phyloP scores from a whole-genome alignment of 2,888 invertebrate genomes.

The Tryphoninae sp. region DNA sequence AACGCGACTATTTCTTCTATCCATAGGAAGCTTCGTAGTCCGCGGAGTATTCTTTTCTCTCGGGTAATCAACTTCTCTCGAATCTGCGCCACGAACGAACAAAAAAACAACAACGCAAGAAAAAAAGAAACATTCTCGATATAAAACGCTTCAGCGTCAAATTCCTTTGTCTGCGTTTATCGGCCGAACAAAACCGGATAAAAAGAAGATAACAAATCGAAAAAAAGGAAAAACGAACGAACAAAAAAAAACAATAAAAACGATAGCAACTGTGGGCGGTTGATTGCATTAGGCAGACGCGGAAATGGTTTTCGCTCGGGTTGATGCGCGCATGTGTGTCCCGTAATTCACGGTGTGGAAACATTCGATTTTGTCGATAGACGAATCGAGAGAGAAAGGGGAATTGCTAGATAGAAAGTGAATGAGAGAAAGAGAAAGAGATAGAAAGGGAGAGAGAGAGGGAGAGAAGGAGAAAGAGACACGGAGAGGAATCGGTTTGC shows the following conservation, averaged over 20 bases:
- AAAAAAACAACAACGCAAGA: neutral
- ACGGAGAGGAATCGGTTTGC: slow-evolving; percentile 49
- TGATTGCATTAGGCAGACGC: slow-evolving; percentile 57
- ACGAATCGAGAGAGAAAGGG: neutral
- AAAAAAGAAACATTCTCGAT: slow-evolving; percentile 1
- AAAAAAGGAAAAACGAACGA: slow-evolving; percentile 16
- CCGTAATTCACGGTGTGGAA: neutral
- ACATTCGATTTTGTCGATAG: slow-evolving; percentile 55
- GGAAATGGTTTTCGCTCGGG: slow-evolving; percentile 50
- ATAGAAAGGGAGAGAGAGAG: neutral
- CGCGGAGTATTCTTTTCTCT: slow-evolving; percentile 42
- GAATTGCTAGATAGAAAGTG: neutral
- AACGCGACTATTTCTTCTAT: slow-evolving; percentile 43
- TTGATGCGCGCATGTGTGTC: slow-evolving; percentile 20
- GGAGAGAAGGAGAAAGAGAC: neutral
- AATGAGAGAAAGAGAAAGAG: neutral
- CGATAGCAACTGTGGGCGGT: slow-evolving; percentile 40
- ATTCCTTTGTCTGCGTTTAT: slow-evolving; percentile 33
- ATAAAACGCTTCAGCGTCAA: slow-evolving; percentile 12
- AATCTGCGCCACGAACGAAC: slow-evolving; percentile 7
- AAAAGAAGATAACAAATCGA: slow-evolving; percentile 4
- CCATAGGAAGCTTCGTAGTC: slow-evolving; percentile 39
- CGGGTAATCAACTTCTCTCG: slow-evolving; percentile 54
- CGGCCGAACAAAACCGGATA: slow-evolving; percentile 12
- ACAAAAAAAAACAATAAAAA: neutral